phyloP scores from a whole-genome alignment of 2,113 vertebrate genomes.

The Xenopus tropicalis region DNA sequence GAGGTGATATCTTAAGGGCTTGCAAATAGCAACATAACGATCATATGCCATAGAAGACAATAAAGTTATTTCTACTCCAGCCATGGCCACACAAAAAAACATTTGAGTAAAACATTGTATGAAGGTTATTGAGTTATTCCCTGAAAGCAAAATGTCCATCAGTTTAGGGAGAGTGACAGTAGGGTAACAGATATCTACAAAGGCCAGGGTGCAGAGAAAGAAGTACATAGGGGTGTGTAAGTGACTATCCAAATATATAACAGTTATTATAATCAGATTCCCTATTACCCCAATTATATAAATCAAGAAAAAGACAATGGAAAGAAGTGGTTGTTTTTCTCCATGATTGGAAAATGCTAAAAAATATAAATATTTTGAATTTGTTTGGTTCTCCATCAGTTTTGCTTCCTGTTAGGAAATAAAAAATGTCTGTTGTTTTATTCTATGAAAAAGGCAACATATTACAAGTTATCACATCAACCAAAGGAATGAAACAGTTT shows the following conservation, averaged over 20 bases:
- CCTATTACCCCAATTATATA: not conserved
- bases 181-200: conserved; percentile 45
- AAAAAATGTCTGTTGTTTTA: no score
- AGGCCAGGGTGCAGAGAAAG: conserved; percentile 55
- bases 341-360: conserved; percentile 2
- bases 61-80: conserved; percentile 52
- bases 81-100: conserved; percentile 48
- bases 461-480: no score
- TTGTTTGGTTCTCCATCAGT: conserved; percentile 9
- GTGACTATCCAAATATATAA: not conserved
- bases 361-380: not conserved
- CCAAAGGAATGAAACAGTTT: no score
- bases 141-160: not conserved
- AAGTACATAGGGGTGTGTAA: conserved; percentile 56
- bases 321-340: not conserved
- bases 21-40: conserved; percentile 45
- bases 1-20: conserved; percentile 17
- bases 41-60: conserved; percentile 50
- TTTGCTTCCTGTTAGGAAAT: no score
- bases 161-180: conserved; percentile 12
- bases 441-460: no score
- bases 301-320: not conserved
- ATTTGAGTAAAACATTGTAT: conserved; percentile 37
- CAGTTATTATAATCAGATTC: conserved; percentile 4
- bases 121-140: not conserved